Percentiles rank a stretch among this genome's conserved stretches.
Conservation (phyloP, 2,797 vertebrate species). For the Pangasius macronema region DNA sequence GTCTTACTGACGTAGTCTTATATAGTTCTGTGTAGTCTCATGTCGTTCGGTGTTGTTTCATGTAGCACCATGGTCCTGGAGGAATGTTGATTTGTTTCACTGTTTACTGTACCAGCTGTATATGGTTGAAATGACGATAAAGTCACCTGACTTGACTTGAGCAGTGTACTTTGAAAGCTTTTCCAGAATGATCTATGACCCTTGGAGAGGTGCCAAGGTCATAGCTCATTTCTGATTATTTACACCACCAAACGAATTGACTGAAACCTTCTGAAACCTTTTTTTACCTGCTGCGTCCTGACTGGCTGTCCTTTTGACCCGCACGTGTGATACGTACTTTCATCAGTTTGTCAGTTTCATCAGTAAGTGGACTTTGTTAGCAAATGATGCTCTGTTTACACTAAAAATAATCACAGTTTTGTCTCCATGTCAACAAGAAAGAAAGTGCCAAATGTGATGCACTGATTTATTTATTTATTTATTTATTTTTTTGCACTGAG, state of each 20-base stretch:
- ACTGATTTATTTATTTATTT: neutral
- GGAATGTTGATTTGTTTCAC: neutral
- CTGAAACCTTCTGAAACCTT: neutral
- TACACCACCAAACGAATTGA: neutral
- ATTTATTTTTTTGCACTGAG: conserved; percentile 10
- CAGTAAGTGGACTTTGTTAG: neutral
- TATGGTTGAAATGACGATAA: no score
- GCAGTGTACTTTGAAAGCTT: neutral
- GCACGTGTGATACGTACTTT: neutral
- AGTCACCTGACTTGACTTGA: no score
- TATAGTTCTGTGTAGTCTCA: neutral
- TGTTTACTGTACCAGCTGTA: neutral
- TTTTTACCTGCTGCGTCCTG: neutral
- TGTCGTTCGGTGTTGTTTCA: neutral
- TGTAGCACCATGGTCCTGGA: neutral
- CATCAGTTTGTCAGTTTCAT: conserved; percentile 9
- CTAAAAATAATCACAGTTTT: conserved; percentile 16
- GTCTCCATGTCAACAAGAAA: conserved; percentile 55
- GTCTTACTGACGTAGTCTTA: neutral
- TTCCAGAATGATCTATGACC: neutral
- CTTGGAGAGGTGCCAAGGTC: neutral
- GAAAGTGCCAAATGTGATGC: conserved; percentile 27
- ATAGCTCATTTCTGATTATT: neutral
- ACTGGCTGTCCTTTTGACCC: conserved; percentile 19
- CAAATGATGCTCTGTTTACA: conserved; percentile 16